Evolutionary conservation across 2,113 vertebrate species (phyloP).

Genomic region (Pomatorhinus ruficollis): DNA sequence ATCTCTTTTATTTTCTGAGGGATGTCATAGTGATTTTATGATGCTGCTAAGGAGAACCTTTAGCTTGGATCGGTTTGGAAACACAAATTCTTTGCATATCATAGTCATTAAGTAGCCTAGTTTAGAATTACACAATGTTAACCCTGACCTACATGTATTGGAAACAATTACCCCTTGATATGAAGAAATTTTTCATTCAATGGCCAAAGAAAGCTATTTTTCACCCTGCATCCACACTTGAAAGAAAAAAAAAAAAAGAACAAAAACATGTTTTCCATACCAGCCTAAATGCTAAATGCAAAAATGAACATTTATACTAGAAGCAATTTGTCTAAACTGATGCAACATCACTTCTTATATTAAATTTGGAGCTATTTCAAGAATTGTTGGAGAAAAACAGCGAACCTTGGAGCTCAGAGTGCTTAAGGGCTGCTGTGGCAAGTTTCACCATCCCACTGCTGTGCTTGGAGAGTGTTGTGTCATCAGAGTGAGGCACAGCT

Average conservation of each 20-base stretch:
- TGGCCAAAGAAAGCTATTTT: background rate
- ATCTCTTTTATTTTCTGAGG: background rate
- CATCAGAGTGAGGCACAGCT: background rate
- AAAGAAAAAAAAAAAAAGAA: background rate
- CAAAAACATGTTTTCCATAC: background rate
- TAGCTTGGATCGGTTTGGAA: slow-evolving; percentile 39
- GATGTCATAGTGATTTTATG: slow-evolving; percentile 31
- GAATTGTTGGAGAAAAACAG: background rate
- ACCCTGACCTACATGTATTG: background rate
- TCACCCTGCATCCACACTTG: background rate
- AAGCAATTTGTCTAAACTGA: background rate
- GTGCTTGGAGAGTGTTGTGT: background rate
- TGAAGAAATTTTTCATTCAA: background rate
- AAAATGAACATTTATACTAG: background rate
- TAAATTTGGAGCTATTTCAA: slow-evolving; percentile 24
- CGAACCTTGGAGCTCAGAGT: background rate
- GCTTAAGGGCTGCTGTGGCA: background rate
- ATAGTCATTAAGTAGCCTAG: slow-evolving; percentile 33
- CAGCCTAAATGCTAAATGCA: background rate
- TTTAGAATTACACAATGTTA: slow-evolving; percentile 38
- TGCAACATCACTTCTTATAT: background rate
- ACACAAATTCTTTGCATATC: slow-evolving; percentile 56
- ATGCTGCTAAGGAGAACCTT: slow-evolving; percentile 35
- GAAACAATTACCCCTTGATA: slow-evolving; percentile 9
- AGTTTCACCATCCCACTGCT: background rate